Base-by-base conservation (phyloP, 1,140 invertebrate genomes). In the Drosophila mayri region DNA sequence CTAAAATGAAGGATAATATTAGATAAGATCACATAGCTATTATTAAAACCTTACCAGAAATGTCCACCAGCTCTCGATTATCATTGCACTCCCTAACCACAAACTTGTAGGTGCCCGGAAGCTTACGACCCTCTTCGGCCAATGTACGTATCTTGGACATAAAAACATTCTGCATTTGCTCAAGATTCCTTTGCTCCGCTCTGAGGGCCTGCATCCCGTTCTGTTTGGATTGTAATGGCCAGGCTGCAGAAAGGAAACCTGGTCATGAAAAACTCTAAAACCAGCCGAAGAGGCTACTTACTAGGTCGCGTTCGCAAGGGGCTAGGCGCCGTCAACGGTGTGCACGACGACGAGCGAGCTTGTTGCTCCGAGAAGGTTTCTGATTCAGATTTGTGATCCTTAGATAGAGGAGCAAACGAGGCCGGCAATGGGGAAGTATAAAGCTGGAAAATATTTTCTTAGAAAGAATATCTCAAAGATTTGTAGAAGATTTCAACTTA, bases 91-190 rank as follows among this genome's bases (percentile, higher is more conserved):
- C 38, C 25, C 86, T 8, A 2, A 78, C 52, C 9, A 92, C 54
- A 25, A 92, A 71, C 65, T 85, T 88, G 54, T 59, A 92, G 14
- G 41, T 8, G 1, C 43, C n/a, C 0, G 38, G 30, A 0, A 32
- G 28, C 10, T 20, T 57, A 18, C 18, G 44, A 2, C 11, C 61
- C 18, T 44, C 7, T 0, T 12, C 9, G 7, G 12, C 68, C 25
- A 58, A 12, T 3, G 10, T 9, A 1, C 43, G 54, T 1, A 79
- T 50, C 16, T 76, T 73, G 11, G 60, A 11, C 50, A 90, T 54
- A 8, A 91, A 90, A 7, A 63, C 52, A 3, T 79, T 60, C 47
- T 92, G 86, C 18, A 67, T 4, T 1, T 58, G 14, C 40, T 72
- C 43, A 16, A 90, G n/a, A 14, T 73, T 76, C n/a, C 58, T 66